Evolutionary conservation across 2,888 invertebrate species (phyloP).

Genomic region (Schizaphis graminum): DNA sequence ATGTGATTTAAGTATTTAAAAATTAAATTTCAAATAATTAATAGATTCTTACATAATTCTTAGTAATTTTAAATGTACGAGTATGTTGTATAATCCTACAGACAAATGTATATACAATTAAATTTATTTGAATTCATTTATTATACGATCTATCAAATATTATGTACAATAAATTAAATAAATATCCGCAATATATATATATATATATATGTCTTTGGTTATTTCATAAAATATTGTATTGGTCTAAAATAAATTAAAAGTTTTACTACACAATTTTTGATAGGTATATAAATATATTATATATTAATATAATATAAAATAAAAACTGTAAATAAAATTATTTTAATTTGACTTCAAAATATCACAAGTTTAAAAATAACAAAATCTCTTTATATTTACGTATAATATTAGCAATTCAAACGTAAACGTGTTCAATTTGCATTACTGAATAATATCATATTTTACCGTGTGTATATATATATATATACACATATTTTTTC

Average conservation of each 20-base stretch:
- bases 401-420: background rate
- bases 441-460: constrained; percentile 10
- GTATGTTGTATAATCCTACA: background rate
- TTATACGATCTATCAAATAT: background rate
- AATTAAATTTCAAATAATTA: background rate
- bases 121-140: background rate
- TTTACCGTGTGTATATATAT: background rate
- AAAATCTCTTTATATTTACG: background rate
- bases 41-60: background rate
- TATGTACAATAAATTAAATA: background rate
- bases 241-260: background rate
- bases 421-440: background rate
- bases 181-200: background rate
- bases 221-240: background rate
- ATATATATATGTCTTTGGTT: background rate
- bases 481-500: background rate
- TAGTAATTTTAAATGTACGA: background rate
- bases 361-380: background rate
- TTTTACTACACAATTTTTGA: background rate
- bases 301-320: background rate
- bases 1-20: background rate
- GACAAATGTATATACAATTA: background rate
- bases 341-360: background rate
- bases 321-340: background rate
- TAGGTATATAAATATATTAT: background rate